Conservation (phyloP, 2,113 vertebrate species). For the Ciconia boyciana region DNA sequence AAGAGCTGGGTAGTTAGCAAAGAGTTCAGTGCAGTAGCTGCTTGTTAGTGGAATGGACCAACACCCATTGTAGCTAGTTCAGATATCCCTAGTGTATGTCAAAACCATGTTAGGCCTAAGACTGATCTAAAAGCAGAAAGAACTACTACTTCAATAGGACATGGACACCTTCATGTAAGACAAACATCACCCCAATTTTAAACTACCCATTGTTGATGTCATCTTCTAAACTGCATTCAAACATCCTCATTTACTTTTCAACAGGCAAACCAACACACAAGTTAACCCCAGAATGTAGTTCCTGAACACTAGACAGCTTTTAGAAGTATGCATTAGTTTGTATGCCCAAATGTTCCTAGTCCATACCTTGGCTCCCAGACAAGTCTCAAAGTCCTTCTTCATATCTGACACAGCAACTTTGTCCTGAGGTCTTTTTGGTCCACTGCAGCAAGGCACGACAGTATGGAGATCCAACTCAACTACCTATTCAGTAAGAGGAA, state of each 20-base stretch:
- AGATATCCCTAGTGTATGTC: neutral
- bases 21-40: neutral
- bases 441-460: slow-evolving; percentile 95
- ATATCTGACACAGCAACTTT: slow-evolving; percentile 89
- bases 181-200: neutral
- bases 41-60: neutral
- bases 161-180: neutral
- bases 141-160: neutral
- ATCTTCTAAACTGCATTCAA: neutral
- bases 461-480: slow-evolving; percentile 84
- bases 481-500: slow-evolving; percentile 67
- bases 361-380: slow-evolving; percentile 87
- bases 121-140: neutral
- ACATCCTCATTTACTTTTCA: neutral
- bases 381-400: slow-evolving; percentile 90
- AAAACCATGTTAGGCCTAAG: neutral
- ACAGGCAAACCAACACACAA: neutral
- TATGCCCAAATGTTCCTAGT: neutral
- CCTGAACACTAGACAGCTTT: neutral
- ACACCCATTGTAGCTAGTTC: rapidly evolving
- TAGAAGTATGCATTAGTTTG: neutral
- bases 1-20: neutral
- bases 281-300: neutral
- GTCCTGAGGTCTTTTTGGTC: slow-evolving; percentile 96
- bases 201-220: neutral